Conservation (phyloP, 2,888 invertebrate genomes). For the Pharmacophagus antenor region DNA sequence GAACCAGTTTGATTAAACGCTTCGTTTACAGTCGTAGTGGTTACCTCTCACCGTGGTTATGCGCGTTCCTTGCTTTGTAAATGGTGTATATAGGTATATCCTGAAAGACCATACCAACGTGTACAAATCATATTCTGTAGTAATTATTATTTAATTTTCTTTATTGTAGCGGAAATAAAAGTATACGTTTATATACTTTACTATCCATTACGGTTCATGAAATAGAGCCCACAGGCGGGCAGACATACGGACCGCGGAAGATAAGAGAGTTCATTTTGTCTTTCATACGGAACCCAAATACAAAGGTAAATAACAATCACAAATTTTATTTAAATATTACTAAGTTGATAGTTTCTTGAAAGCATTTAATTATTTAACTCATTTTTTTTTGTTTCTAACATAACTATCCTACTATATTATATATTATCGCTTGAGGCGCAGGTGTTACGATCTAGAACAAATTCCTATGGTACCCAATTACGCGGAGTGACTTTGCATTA, state of each 20-base stretch:
- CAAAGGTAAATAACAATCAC: too few relatives aligned
- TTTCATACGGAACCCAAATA: too few relatives aligned
- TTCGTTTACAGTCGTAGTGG: slow-evolving; percentile 50
- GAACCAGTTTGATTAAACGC: slow-evolving; percentile 65
- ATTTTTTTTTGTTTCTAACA: neutral
- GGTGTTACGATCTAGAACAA: slow-evolving; percentile 50
- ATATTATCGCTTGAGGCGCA: neutral
- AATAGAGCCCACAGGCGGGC: too few relatives aligned
- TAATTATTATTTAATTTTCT: too few relatives aligned
- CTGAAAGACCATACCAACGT: neutral
- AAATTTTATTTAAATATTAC: too few relatives aligned
- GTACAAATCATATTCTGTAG: neutral
- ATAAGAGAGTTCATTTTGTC: too few relatives aligned
- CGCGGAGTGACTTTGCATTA: slow-evolving; percentile 69
- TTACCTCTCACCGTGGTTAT: slow-evolving; percentile 24
- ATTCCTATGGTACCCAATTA: slow-evolving; percentile 69
- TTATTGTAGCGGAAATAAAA: too few relatives aligned
- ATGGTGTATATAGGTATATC: neutral
- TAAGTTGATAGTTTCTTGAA: too few relatives aligned
- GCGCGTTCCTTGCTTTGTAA: slow-evolving; percentile 1
- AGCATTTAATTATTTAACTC: neutral
- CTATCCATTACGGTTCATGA: too few relatives aligned
- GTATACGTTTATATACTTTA: too few relatives aligned
- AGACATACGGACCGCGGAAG: too few relatives aligned
- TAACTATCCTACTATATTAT: neutral